Conservation (phyloP, 2,888 invertebrate species). For the Flexamia atlantica region DNA sequence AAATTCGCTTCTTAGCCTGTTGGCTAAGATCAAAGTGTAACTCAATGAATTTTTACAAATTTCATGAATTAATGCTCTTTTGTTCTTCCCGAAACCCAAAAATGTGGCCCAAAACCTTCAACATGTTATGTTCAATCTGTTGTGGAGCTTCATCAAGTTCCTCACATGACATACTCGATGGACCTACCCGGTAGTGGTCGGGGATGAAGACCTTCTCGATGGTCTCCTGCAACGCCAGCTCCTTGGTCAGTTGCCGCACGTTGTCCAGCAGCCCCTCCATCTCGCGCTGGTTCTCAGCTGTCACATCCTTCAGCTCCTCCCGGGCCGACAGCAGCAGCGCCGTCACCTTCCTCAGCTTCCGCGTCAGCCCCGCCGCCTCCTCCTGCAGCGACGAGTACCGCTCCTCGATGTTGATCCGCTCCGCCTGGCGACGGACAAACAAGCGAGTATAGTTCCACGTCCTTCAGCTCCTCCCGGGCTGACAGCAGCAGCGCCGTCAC, state of each 20-base stretch:
- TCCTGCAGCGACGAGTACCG: slow-evolving; percentile 97
- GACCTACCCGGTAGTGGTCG: slow-evolving; percentile 89
- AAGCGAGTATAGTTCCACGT: slow-evolving; percentile 78
- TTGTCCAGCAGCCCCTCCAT: slow-evolving; percentile 97
- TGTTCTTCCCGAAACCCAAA: too few relatives aligned
- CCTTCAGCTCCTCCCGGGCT: slow-evolving; percentile 89
- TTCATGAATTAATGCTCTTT: too few relatives aligned
- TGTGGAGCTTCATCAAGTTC: too few relatives aligned
- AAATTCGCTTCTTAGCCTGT: too few relatives aligned
- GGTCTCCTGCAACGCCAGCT: slow-evolving; percentile 93
- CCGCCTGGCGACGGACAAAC: slow-evolving; percentile 79
- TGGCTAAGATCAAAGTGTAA: too few relatives aligned
- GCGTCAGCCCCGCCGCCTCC: slow-evolving; percentile 94
- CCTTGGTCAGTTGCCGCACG: slow-evolving; percentile 92
- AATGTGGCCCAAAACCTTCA: too few relatives aligned
- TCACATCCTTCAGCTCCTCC: slow-evolving; percentile 90
- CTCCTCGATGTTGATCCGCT: slow-evolving; percentile 95
- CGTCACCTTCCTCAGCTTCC: slow-evolving; percentile 94
- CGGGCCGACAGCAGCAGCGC: slow-evolving; percentile 91
- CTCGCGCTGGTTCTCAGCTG: slow-evolving; percentile 97
- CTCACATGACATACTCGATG: background rate
- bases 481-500: slow-evolving; percentile 92
- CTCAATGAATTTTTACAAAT: too few relatives aligned
- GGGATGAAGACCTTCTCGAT: slow-evolving; percentile 97
- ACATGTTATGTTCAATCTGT: too few relatives aligned